Evolutionary conservation across 2,888 invertebrate species (phyloP), one percentile per base, ranked within the genome.

Genomic region (Tiliacea aurago): DNA sequence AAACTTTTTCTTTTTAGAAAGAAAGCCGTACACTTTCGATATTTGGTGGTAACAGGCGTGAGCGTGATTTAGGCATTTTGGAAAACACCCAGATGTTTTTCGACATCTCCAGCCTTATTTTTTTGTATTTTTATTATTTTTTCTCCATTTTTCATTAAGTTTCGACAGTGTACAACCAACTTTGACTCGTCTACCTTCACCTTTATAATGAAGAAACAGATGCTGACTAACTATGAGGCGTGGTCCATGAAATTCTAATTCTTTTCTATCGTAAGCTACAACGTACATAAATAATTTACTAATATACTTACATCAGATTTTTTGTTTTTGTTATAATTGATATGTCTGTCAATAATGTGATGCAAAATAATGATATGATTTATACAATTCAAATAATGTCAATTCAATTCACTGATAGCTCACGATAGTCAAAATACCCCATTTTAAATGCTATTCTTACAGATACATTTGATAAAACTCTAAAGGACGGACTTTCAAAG

Each of bases 121-220:
- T 76, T 72, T 65, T 45, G 18, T 18, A 0, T 67, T 61, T 76
- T 63, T 69, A 18, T 13, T 9, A 10, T 4, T 53, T 49, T 74
- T 55, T 61, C 4, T 43, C 9, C 9, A 43, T 66, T 59, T 70
- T 59, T 41, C 51, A 68, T 68, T 53, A 28, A 61, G 45, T 70
- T 59, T 68, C 71, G 73, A 70, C 63, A 76, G 66, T 78, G 75
- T 82, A 85, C 82, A 82, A 55, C 63, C 4, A 66, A 74, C 74
- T 72, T 71, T 61, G 78, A 65, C 61, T 72, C 63, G 11, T 76
- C 85, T 76, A 77, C 87, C 84, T 73, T 85, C 78, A 87, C 86
- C 84, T 37, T 68, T 71, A 77, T 76, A 75, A 83, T 76, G 70
- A 84, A 73, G 68, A 74, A 72, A 80, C 68, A 65, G 56, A 73